Base-by-base conservation (phyloP, 2,797 vertebrate genomes). In the Myotis planiceps region DNA sequence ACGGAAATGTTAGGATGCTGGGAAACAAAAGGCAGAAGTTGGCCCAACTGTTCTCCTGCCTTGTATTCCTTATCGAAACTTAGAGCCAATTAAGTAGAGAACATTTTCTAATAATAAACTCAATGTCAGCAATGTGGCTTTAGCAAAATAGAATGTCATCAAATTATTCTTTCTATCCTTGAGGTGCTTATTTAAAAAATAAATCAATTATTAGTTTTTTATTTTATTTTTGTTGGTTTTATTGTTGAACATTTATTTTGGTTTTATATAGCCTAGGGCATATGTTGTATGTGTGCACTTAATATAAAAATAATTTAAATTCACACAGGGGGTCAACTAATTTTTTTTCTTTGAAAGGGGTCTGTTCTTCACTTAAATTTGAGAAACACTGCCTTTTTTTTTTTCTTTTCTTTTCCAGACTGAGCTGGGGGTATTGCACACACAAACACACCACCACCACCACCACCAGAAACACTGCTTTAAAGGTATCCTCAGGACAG, bases 271-370 rank as follows among this genome's bases (percentile, higher is more conserved):
- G 39, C 72, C 32, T 42, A 63, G 86, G 69, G 69, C 45, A 91
- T 96, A 88, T 92, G 90, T 89, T 95, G 49, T 34, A 79, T 82
- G 37, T 71, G 69, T 96, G 39, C 32, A 78, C 29, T 84, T 90
- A 84, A 29, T 84, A 90, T 92, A 92, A 94, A 95, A 92, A 88
- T 88, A 87, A 93, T 92, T 93, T 88, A 88, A 87, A 92, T 96
- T 89, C 74, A 93, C 58, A 74, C 39, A 63, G 29, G 27, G 37
- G 39, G 39, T 79, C 55, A 34, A 27, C 27, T 82, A 65, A 49
- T 79, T n/a, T 75, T 75, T 92, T 68, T 90, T 39, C 60, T 88
- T 84, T 92, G 53, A 75, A 91, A 2, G 2, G 42, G 29, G 32
- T 74, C 45, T 92, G n/a, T 81, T 51, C 18, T 37, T 93, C 51